Evolutionary conservation across 2,888 invertebrate species (phyloP), one percentile per base, ranked within the genome.

Genomic region (Lumbricus terrestris): DNA sequence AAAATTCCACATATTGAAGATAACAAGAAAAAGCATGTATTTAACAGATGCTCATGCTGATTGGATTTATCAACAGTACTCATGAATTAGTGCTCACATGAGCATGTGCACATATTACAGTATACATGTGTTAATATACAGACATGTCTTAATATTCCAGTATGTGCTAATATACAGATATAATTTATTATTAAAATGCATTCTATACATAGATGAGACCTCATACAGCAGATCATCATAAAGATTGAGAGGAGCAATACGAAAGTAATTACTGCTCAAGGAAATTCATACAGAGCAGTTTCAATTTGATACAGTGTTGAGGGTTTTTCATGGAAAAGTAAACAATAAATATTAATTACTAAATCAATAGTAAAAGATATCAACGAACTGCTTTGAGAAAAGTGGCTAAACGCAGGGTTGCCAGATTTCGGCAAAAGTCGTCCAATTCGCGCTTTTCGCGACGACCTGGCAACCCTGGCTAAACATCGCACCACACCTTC

Each of bases 401-500:
- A 47, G 23, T 23, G 23, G 23, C 6, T 23, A n/a, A n/a, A n/a
- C n/a, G n/a, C n/a, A n/a, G n/a, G n/a, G n/a, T n/a, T n/a, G n/a
- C n/a, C n/a, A n/a, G n/a, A n/a, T n/a, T n/a, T n/a, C n/a, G n/a
- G n/a, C n/a, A n/a, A n/a, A n/a, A n/a, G n/a, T n/a, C n/a, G n/a
- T n/a, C n/a, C n/a, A n/a, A n/a, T n/a, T n/a, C n/a, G n/a, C n/a
- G n/a, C n/a, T n/a, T n/a, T n/a, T n/a, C n/a, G n/a, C n/a, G n/a
- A n/a, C n/a, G n/a, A n/a, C n/a, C n/a, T n/a, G n/a, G n/a, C n/a
- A n/a, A n/a, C n/a, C n/a, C n/a, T 23, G 23, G 23, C 6, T 23
- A 23, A 47, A 47, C 2, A 11, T 69, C 69, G 29, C n/a, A 23
- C 85, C 20, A 8, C 92, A 95, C 95, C 95, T 95, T 96, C 96